Evolutionary conservation across 2,797 vertebrate species (phyloP).

Genomic region (Chrysocyon brachyurus): DNA sequence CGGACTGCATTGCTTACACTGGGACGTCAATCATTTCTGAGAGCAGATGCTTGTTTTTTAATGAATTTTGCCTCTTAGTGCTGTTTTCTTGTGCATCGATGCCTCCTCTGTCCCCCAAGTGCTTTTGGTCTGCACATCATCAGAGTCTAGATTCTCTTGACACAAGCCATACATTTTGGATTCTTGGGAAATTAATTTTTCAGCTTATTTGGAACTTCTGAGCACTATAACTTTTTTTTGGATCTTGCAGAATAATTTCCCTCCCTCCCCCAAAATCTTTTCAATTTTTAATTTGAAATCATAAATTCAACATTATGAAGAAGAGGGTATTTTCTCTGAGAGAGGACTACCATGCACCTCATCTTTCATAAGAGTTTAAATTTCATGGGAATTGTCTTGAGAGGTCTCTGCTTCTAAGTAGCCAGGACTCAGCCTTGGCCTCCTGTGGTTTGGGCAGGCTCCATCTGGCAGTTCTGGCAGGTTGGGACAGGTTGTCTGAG

Average conservation of each 20-base stretch:
- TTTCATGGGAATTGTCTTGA: neutral
- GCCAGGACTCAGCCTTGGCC: neutral
- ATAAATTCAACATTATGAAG: neutral
- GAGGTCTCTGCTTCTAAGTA: neutral
- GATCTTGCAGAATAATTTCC: neutral
- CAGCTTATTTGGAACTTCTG: neutral
- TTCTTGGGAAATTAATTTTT: constrained; percentile 43
- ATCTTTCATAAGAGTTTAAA: neutral
- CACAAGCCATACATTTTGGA: neutral
- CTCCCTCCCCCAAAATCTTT: neutral
- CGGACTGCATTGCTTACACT: neutral
- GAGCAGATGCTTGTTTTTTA: neutral
- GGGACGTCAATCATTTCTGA: neutral
- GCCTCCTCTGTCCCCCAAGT: neutral
- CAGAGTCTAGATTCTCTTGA: neutral
- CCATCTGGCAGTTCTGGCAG: neutral
- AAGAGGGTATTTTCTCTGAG: neutral
- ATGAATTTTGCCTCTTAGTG: neutral
- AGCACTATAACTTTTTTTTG: neutral
- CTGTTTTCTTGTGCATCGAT: neutral
- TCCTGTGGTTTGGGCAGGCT: too few species aligned
- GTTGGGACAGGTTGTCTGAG: neutral
- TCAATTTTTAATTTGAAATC: neutral
- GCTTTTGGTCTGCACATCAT: neutral
- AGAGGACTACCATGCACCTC: neutral